Conservation (phyloP, 2,888 invertebrate genomes). For the Thecocarcelia acutangulata region DNA sequence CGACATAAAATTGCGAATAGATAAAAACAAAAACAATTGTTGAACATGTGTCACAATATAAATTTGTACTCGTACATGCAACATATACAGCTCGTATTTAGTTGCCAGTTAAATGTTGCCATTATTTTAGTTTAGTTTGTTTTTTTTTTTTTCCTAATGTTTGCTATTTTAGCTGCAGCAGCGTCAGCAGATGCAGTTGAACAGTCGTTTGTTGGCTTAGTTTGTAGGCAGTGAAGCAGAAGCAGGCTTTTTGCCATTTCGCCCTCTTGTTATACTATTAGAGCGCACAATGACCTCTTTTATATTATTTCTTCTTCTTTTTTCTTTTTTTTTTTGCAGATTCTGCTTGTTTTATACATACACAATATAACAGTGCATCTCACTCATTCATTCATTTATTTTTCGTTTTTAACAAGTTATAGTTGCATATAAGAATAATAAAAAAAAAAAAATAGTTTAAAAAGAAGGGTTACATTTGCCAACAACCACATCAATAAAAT, state of each 20-base stretch:
- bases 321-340: conserved; percentile 1
- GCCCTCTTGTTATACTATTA: conserved; percentile 56
- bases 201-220: conserved; percentile 48
- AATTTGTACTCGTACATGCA: conserved; percentile 37
- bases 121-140: conserved; percentile 26
- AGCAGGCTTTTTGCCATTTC: conserved; percentile 62
- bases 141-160: conserved; percentile 19
- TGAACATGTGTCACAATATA: conserved; percentile 48
- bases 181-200: neutral
- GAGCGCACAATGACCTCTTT: conserved; percentile 71
- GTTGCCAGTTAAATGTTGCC: conserved; percentile 31
- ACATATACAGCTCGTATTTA: conserved; percentile 23
- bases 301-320: too few species aligned
- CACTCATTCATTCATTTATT: conserved; percentile 2
- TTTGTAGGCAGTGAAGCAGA: conserved; percentile 62
- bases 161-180: conserved; percentile 18
- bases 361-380: conserved; percentile 8
- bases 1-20: conserved; percentile 29
- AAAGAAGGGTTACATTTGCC: conserved; percentile 21
- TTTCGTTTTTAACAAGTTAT: neutral
- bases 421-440: neutral
- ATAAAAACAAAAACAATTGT: conserved; percentile 49
- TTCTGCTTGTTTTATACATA: conserved; percentile 10
- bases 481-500: neutral
- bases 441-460: neutral